Evolutionary conservation across 2,888 invertebrate species (phyloP), one percentile per base, ranked within the genome.

Genomic region (Microdon myrmicae): DNA sequence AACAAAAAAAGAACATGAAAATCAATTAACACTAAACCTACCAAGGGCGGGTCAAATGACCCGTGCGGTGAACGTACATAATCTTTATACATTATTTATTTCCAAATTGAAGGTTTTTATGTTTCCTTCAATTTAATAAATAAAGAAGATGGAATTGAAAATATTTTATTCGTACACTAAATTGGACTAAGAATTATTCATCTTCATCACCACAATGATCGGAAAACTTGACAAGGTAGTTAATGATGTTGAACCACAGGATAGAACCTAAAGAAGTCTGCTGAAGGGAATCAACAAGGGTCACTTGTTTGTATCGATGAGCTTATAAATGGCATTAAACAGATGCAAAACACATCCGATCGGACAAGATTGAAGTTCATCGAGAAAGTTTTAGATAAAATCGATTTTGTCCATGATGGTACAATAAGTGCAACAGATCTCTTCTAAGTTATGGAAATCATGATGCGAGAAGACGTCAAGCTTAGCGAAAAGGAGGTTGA

Each of bases 121-220:
- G n/a, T n/a, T n/a, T n/a, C n/a, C n/a, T n/a, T n/a, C n/a, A n/a
- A n/a, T n/a, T n/a, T n/a, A n/a, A n/a, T n/a, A n/a, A n/a, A n/a
- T n/a, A n/a, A n/a, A n/a, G 45, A 94, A 95, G 81, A 89, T 94
- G 0, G 96, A 96, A 76, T 82, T 99, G 22, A 98, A 99, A 82
- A 94, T 98, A 90, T 96, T 0, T 98, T 97, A 79, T 99, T 99
- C 81, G 85, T 99, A 72, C 95, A 97, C 82, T 89, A 95, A 76
- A 97, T 99, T 0, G 7, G 95, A 96, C 25, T 86, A 88, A 74
- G 83, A 85, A 71, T 83, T 97, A 51, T 92, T 87, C 73, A 90
- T 88, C 67, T 89, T 90, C 61, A 92, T 97, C 0, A 91, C 92
- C 79, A 89, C 86, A 72, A 94, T 97, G 92, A 93, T 96, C 67